Percentiles rank a stretch among this genome's conserved stretches.
These are phyloP conservation scores for Drosophila kohkoa DNA, from an alignment of 1,140 invertebrate genomes.

Conservation along the genomic window DNA sequence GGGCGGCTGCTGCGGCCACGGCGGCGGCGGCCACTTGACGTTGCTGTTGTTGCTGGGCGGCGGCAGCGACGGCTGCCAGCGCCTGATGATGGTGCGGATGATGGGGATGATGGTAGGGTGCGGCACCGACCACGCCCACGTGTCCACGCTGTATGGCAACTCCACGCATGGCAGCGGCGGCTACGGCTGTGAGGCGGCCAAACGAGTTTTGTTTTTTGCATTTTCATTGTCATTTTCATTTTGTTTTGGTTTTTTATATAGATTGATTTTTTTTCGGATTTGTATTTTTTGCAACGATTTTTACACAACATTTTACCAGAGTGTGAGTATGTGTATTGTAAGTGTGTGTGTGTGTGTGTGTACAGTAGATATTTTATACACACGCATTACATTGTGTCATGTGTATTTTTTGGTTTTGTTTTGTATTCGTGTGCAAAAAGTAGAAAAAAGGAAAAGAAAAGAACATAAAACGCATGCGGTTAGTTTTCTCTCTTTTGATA, in stretches of 20 bases:
- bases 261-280: slow-evolving; percentile 38
- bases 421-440: slow-evolving; percentile 80
- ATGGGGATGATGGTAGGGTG: slow-evolving; percentile 86
- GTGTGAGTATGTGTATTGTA: slow-evolving; percentile 44
- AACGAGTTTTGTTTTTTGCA: slow-evolving; percentile 35
- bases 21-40: slow-evolving; percentile 89
- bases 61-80: slow-evolving; percentile 87
- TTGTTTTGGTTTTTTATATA: slow-evolving; percentile 45
- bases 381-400: slow-evolving; percentile 33
- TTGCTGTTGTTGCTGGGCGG: slow-evolving; percentile 86
- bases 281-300: slow-evolving; percentile 68
- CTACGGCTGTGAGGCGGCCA: slow-evolving; percentile 84
- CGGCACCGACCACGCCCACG: slow-evolving; percentile 85
- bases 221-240: slow-evolving; percentile 20
- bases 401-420: slow-evolving; percentile 48
- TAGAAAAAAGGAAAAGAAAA: slow-evolving; percentile 84
- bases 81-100: slow-evolving; percentile 86
- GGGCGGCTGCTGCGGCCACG: slow-evolving; percentile 86
- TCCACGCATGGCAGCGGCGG: slow-evolving; percentile 89
- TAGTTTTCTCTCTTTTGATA: slow-evolving; percentile 80
- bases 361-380: slow-evolving; percentile 31
- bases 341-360: slow-evolving; percentile 52
- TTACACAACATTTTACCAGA: slow-evolving; percentile 73
- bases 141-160: slow-evolving; percentile 89
- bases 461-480: slow-evolving; percentile 85